Evolutionary conservation across 2,888 invertebrate genomes (phyloP), one percentile per base, ranked within the genome.

Genomic region (Hybos culiciformis): DNA sequence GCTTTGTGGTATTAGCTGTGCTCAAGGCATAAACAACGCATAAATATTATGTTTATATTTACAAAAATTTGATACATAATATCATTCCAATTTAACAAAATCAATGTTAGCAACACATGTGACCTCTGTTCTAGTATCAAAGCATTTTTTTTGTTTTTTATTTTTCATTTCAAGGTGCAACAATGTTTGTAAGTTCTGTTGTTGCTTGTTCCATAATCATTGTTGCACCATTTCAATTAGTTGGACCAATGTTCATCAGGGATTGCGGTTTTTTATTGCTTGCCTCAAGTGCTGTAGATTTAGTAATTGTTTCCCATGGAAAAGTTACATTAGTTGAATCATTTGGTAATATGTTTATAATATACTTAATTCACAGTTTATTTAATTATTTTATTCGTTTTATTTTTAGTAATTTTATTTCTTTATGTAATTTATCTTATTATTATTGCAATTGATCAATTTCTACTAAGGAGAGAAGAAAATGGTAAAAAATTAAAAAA

Each of bases 161-260:
- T n/a, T n/a, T n/a, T n/a, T n/a, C n/a, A n/a, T n/a, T n/a, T n/a
- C n/a, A n/a, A n/a, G 76, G 78, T 4, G 75, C 74, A 17, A 77
- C 74, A 6, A 65, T 75, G 20, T 79, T 80, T 57, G 71, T 75
- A 5, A 74, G 74, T 0, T 65, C 72, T 1, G 62, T 77, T 14
- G 73, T 79, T 9, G 72, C 70, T 17, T 78, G 77, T 0, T 59
- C 70, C 3, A 67, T 78, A 2, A 67, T 74, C 12, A 51, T 74
- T 6, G 57, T 68, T n/a, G 58, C 58, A 11, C 76, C 78, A 1
- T 78, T 79, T 56, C 52, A 54, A 9, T 49, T 62, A 1, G 51
- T 53, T 17, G 40, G 49, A 1, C 23, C 42, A 1, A 49, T 47
- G 17, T 54, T 51, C 29, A 2, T 54, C 3, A 50, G 61, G 1